These are phyloP conservation scores for Drosophila lacteicornis DNA, from an alignment of 1,140 invertebrate genomes.

Conservation along the genomic window DNA sequence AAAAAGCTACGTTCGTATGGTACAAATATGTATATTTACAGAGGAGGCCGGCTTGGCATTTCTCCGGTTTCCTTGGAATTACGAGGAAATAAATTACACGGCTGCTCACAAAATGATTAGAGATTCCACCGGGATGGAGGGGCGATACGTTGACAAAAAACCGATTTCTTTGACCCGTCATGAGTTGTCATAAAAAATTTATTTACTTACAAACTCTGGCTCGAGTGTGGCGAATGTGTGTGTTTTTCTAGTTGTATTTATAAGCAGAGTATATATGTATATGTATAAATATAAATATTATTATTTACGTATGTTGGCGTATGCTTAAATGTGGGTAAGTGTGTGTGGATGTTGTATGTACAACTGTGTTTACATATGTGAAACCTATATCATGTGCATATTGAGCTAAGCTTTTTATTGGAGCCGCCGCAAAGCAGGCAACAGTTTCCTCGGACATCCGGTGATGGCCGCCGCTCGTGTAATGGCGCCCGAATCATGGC, in stretches of 20 bases:
- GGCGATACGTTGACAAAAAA: constrained; percentile 32
- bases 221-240: constrained; percentile 11
- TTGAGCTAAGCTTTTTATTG: constrained; percentile 50
- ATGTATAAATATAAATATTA: constrained; percentile 41
- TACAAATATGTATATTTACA: constrained; percentile 45
- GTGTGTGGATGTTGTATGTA: constrained; percentile 45
- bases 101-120: constrained; percentile 17
- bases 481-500: constrained; percentile 44
- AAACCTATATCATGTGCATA: constrained; percentile 34
- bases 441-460: constrained; percentile 54
- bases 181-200: constrained; percentile 72
- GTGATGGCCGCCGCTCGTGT: constrained; percentile 36
- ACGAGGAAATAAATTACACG: constrained; percentile 31
- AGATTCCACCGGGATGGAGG: constrained; percentile 2
- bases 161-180: constrained; percentile 48
- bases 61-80: constrained; percentile 41
- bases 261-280: constrained; percentile 42
- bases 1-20: constrained; percentile 34
- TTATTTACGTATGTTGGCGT: constrained; percentile 35
- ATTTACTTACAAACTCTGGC: constrained; percentile 72
- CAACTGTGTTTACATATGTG: constrained; percentile 48
- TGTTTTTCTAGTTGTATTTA: constrained; percentile 42
- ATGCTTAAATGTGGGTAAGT: constrained; percentile 12
- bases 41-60: constrained; percentile 23
- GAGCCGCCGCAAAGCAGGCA: constrained; percentile 60